Evolutionary conservation across 2,113 vertebrate genomes (phyloP).

Genomic region (Carassius carassius): DNA sequence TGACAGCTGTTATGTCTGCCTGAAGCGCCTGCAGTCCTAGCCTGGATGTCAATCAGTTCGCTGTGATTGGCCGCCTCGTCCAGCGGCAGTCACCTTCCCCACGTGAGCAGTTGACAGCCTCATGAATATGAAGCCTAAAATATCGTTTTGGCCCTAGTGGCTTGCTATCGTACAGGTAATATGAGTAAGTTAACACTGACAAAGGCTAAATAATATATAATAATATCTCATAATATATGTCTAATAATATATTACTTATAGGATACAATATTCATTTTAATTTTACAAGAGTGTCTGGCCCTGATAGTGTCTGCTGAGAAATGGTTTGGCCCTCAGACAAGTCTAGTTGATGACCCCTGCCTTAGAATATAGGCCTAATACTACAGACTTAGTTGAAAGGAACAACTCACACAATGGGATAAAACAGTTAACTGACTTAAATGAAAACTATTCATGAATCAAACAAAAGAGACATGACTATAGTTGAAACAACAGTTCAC

Average conservation of each 20-base stretch:
- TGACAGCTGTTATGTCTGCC: not conserved
- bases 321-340: not conserved
- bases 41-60: not conserved
- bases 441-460: not conserved
- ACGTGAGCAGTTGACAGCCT: not conserved
- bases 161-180: not conserved
- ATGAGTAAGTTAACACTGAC: not conserved
- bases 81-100: not conserved
- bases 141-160: not conserved
- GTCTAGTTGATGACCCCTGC: not conserved
- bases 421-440: not conserved
- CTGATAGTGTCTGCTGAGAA: not conserved
- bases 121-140: not conserved
- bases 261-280: constrained; percentile 1
- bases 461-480: not conserved
- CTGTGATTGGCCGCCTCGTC: not conserved
- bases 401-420: not conserved
- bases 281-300: not conserved
- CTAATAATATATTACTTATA: constrained; percentile 1
- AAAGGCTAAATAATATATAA: not conserved
- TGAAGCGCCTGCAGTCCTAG: not conserved
- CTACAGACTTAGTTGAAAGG: not conserved
- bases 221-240: not conserved
- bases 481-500: not conserved
- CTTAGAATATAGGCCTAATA: no score